Conservation (phyloP, 2,888 invertebrate species). For the Ochlodes sylvanus region DNA sequence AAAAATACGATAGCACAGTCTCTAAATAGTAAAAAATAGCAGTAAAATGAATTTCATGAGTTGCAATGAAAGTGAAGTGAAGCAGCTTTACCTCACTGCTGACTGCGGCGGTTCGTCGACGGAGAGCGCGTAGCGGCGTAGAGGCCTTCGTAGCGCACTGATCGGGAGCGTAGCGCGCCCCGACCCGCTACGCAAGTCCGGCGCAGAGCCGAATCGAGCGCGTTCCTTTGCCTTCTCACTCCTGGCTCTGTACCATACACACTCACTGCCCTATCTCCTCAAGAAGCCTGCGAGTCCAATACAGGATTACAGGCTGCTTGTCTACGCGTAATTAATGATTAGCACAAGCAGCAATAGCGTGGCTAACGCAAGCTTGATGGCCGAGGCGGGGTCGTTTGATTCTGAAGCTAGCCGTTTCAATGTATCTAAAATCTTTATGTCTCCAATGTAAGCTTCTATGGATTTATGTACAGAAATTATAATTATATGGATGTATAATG, state of each 20-base stretch:
- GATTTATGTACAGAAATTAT: neutral
- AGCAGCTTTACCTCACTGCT: conserved; percentile 68
- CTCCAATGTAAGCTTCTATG: neutral
- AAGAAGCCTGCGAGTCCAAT: conserved; percentile 44
- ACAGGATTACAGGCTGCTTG: conserved; percentile 42
- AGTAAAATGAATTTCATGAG: neutral
- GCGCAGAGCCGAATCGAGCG: conserved; percentile 85
- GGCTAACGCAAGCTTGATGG: conserved; percentile 9
- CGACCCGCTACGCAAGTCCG: conserved; percentile 80
- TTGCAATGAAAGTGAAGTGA: conserved; percentile 33
- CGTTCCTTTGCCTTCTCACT: conserved; percentile 62
- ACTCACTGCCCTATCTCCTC: conserved; percentile 57
- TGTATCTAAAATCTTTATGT: too few relatives aligned
- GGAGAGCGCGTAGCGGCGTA: conserved; percentile 92
- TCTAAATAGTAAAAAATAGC: neutral
- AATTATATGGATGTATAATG: too few relatives aligned
- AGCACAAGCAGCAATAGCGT: neutral
- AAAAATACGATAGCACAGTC: too few relatives aligned
- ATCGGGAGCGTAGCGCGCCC: conserved; percentile 67
- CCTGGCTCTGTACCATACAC: conserved; percentile 63
- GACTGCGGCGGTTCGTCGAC: conserved; percentile 89
- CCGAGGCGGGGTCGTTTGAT: conserved; percentile 2
- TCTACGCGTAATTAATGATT: conserved; percentile 15
- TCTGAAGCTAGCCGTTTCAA: conserved; percentile 5
- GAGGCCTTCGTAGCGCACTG: conserved; percentile 74